Base-by-base conservation (phyloP, 2,888 invertebrate genomes). In the Crocallis elinguaria region DNA sequence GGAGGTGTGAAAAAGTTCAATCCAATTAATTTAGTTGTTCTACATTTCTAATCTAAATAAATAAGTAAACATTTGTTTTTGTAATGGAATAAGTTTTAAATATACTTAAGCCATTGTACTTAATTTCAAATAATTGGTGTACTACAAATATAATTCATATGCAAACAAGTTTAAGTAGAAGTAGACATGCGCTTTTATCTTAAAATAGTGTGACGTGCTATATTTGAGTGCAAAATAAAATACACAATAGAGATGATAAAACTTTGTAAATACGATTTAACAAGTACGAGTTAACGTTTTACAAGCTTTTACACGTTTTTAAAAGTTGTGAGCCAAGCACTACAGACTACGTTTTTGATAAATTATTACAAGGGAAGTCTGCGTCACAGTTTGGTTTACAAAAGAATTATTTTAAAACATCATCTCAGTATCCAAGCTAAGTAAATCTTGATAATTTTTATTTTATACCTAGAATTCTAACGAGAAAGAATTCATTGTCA, bases 281-380 rank as follows among this genome's bases (percentile, higher is more conserved):
- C 57, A 52, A 64, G 64, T 71, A 66, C 54, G n/a, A 19, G 19
- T 48, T 45, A 45, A 50, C 32, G 27, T 36, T 51, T 49, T 57
- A 50, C 32, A 63, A 64, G 61, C 59, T 61, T 42, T 58, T 53
- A 53, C 52, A 54, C 41, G 45, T 51, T 53, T 49, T 50, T 36
- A 59, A 51, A 48, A 62, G 19, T 64, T 27, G 70, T 77, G 76
- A 75, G 62, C 69, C 77, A 81, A 79, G 81, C 81, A 76, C 73
- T 75, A 78, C 71, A 46, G 45, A 65, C 77, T 73, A 78, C 71
- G 14, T 54, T 61, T 54, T 54, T 44, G 49, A 62, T 56, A 64
- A 64, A 48, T 54, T 52, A 57, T 56, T 52, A 64, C 69, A 74
- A 73, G 68, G 49, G 69, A 72, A 75, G 76, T 72, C 74, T 69